These are phyloP conservation scores for Hippolais icterina DNA, from an alignment of 2,113 vertebrate genomes.

Conservation along the genomic window DNA sequence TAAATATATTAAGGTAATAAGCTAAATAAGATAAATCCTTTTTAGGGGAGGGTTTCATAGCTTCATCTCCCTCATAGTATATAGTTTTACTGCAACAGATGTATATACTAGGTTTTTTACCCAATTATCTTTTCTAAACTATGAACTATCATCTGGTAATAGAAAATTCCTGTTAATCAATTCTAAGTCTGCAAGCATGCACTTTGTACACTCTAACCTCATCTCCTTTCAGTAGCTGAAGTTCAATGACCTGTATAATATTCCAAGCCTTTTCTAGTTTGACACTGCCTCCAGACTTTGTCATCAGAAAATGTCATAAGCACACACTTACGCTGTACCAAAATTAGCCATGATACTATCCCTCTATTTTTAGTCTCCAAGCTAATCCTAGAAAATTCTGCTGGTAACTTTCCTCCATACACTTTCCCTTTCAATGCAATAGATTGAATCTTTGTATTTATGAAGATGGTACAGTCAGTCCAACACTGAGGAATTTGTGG, in stretches of 20 bases:
- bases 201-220: slow-evolving; percentile 27
- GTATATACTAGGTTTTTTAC: background rate
- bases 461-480: background rate
- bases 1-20: background rate
- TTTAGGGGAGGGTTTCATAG: background rate
- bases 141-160: background rate
- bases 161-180: background rate
- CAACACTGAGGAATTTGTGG: background rate
- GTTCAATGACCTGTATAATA: slow-evolving; percentile 34
- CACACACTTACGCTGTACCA: background rate
- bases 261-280: slow-evolving; percentile 17
- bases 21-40: background rate
- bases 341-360: slow-evolving; percentile 41
- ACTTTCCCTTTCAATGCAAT: background rate
- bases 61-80: background rate
- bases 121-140: background rate
- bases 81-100: background rate
- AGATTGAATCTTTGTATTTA: background rate
- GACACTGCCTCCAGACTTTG: slow-evolving; percentile 23
- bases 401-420: background rate
- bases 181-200: background rate
- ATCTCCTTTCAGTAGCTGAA: background rate
- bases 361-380: slow-evolving; percentile 45
- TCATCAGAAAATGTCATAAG: slow-evolving; percentile 61
- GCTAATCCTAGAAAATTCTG: slow-evolving; percentile 13